Base-by-base conservation (phyloP, 2,797 vertebrate genomes). In the Platyrinchus mystaceus region DNA sequence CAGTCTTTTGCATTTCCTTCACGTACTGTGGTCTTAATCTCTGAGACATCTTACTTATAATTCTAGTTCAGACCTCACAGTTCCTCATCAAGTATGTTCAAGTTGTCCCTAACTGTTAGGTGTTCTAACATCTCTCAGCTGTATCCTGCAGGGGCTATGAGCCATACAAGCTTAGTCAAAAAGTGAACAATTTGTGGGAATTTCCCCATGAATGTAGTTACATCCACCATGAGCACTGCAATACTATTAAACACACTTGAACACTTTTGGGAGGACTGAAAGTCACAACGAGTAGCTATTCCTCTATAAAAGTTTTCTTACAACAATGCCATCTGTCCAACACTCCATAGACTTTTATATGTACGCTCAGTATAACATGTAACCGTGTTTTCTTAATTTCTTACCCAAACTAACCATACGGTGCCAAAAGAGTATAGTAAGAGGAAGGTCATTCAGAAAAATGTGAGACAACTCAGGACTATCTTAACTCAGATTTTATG, bases 321-420 rank as follows among this genome's bases (percentile, higher is more conserved):
- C 12, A 53, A 59, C 23, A 82, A 39, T 36, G 17, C 24, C 32
- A 66, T 32, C 66, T 75, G 28, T 62, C 49, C n/a, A 78, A 39
- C 13, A 30, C 17, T 75, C 37, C 30, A 10, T 7, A 27, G 43
- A 68, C 14, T 63, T 81, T 56, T 20, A 22, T 17, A 15, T 5
- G 10, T 46, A 36, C 2, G 2, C 12, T 67, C 24, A 56, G 44
- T 0, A 0, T 27, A 85, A 70, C 12, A 36, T 0, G 1, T 30
- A 87, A 91, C 15, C 7, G 32, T 2, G 12, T 59, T 60, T 85
- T 58, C 36, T 36, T 85, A 3, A 21, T 63, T 87, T 80, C 46
- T 86, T 58, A 71, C 43, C 28, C 47, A 78, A 76, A 47, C 26
- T 66, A 41, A 84, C 26, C 19, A 47, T 2, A 4, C 30, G 7